These are phyloP conservation scores for Trogon surrucura DNA, from an alignment of 2,113 vertebrate genomes.

Conservation along the genomic window DNA sequence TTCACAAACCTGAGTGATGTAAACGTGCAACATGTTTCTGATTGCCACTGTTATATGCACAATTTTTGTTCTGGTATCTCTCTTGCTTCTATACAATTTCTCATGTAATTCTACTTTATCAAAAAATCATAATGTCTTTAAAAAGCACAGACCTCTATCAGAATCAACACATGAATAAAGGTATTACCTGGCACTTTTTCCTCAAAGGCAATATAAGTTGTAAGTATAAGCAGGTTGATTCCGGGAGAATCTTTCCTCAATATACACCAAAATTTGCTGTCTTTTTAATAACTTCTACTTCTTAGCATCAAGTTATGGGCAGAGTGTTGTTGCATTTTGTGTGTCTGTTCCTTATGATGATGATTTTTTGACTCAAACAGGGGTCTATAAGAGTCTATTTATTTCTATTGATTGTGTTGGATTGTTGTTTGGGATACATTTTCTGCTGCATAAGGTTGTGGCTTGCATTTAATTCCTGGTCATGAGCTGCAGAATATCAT, in stretches of 20 bases:
- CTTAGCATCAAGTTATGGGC: neutral
- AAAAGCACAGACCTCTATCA: neutral
- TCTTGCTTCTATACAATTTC: neutral
- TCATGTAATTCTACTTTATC: neutral
- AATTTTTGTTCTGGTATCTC: neutral
- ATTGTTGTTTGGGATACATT: neutral
- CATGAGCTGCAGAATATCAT: neutral
- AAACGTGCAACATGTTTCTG: neutral
- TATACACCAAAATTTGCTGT: neutral
- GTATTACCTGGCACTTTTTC: neutral
- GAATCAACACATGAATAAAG: neutral
- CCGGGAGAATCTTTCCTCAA: neutral
- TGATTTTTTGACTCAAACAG: neutral
- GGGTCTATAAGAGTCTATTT: neutral
- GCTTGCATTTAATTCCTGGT: neutral
- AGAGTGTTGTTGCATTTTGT: rapidly evolving
- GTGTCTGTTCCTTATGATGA: neutral
- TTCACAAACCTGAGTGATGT: neutral
- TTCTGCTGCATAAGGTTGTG: neutral
- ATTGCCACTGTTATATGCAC: neutral
- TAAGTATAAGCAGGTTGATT: neutral
- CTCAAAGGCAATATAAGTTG: neutral
- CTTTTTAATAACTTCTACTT: neutral
- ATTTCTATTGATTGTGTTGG: neutral
- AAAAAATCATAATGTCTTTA: neutral